Percentiles rank a stretch among this genome's conserved stretches.
phyloP scores from a whole-genome alignment of 2,113 vertebrate species.

The Antechinus stuartii region DNA sequence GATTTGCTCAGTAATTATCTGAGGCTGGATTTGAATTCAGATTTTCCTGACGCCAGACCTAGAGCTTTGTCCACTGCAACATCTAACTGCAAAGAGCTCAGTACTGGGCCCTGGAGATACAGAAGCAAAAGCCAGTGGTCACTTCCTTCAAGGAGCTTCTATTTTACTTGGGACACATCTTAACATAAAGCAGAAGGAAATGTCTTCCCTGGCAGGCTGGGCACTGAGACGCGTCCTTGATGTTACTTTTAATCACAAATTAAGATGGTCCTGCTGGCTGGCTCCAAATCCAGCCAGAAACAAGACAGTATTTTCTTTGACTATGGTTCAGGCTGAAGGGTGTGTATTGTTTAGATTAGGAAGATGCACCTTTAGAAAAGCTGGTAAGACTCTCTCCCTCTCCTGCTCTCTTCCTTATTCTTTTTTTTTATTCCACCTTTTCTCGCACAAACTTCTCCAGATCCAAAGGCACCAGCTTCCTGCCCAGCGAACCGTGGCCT shows the following conservation, averaged over 20 bases:
- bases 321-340: slow-evolving; percentile 59
- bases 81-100: not conserved
- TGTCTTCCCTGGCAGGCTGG: not conserved
- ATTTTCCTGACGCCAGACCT: not conserved
- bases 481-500: slow-evolving; percentile 85
- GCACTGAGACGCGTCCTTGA: not conserved
- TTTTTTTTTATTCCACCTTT: slow-evolving; percentile 7
- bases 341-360: not conserved
- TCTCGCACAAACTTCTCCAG: slow-evolving; percentile 62
- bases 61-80: not conserved
- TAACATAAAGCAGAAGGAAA: not conserved
- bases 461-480: slow-evolving; percentile 83
- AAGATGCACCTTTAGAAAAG: slow-evolving; percentile 9
- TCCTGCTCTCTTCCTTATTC: not conserved
- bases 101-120: not conserved
- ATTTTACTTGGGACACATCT: not conserved
- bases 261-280: not conserved
- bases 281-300: not conserved
- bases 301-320: not conserved
- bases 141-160: not conserved
- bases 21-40: not conserved
- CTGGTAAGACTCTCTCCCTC: not conserved
- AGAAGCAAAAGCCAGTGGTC: not conserved
- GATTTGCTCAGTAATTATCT: not conserved
- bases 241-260: slow-evolving; percentile 42